Evolutionary conservation across 1,140 invertebrate species (phyloP), one percentile per base, ranked within the genome.

Genomic region (Drosophila sucinea): DNA sequence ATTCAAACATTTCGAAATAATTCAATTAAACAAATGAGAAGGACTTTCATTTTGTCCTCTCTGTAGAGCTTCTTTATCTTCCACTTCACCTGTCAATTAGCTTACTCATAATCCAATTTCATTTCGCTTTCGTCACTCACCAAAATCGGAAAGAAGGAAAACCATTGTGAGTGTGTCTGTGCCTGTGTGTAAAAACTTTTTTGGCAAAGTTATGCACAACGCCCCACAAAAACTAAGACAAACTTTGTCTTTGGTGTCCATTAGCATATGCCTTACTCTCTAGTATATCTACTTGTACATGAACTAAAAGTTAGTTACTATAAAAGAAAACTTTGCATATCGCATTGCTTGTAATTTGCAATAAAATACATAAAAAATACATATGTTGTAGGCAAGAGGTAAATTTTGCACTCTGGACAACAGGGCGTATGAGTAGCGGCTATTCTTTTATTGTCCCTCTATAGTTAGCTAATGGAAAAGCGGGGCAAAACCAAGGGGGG

Each of bases 341-440:
- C 29, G 3, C 5, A 30, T n/a, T 44, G 27, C 60, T 32, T 32
- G 38, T 44, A 62, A 57, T 57, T 57, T 51, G 44, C 23, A 51
- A 51, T 51, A 51, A 51, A 51, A 27, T 51, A 51, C 23, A 51
- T 27, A 51, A 27, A 68, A 75, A 75, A 67, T 75, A 75, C 63
- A 62, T 1, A 38, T 8, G 35, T 38, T 56, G 35, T 54, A 8
- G 4, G 57, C 10, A 38, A 3, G 3, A 3, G 10, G 11, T 3
- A 38, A 38, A 38, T 10, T 0, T 11, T 10, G 51, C 60, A 32
- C 55, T 65, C 17, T 0, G 17, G 63, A 44, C 81, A 65, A 85
- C 82, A 40, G 55, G 82, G 82, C 82, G 82, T 86, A 86, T 87
- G 60, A 86, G 83, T 87, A 79, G 73, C 71, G 71, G 64, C 71